Conservation (phyloP, 2,113 vertebrate species). For the Sinocyclocheilus maitianheensis region DNA sequence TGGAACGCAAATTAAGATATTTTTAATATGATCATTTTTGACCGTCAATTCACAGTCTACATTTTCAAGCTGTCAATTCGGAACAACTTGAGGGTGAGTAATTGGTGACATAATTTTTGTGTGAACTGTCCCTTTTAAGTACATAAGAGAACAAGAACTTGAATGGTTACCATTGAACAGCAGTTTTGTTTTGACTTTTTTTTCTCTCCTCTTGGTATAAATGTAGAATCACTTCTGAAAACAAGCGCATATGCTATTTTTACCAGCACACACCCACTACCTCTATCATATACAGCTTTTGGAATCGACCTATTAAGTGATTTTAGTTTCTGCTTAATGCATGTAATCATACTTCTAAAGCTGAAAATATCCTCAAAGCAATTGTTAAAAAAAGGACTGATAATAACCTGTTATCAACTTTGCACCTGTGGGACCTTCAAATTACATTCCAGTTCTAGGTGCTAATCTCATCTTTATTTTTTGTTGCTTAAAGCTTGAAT, state of each 20-base stretch:
- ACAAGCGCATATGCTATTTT: constrained; percentile 31
- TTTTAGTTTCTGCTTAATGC: not conserved
- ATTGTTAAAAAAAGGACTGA: not conserved
- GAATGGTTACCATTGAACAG: not conserved
- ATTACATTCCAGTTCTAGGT: not conserved
- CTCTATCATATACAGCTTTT: not conserved
- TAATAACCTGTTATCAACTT: constrained; percentile 1
- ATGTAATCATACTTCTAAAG: constrained; percentile 4
- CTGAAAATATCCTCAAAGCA: not conserved
- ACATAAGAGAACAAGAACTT: too few species aligned
- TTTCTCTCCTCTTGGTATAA: not conserved
- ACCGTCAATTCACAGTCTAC: not conserved
- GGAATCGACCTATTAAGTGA: not conserved
- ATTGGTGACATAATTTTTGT: not conserved
- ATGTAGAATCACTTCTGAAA: constrained; percentile 18
- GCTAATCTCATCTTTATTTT: not conserved
- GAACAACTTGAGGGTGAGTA: not conserved
- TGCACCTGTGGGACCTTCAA: not conserved
- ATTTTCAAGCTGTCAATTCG: not conserved
- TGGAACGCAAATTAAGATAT: not conserved
- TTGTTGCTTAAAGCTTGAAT: not conserved
- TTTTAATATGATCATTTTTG: not conserved
- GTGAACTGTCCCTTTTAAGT: not conserved
- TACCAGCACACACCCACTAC: constrained; percentile 36
- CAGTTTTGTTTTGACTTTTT: not conserved